Percentiles rank a stretch among this genome's conserved stretches.
Evolutionary conservation across 2,797 vertebrate species (phyloP).

Genomic region (Xenops minutus): DNA sequence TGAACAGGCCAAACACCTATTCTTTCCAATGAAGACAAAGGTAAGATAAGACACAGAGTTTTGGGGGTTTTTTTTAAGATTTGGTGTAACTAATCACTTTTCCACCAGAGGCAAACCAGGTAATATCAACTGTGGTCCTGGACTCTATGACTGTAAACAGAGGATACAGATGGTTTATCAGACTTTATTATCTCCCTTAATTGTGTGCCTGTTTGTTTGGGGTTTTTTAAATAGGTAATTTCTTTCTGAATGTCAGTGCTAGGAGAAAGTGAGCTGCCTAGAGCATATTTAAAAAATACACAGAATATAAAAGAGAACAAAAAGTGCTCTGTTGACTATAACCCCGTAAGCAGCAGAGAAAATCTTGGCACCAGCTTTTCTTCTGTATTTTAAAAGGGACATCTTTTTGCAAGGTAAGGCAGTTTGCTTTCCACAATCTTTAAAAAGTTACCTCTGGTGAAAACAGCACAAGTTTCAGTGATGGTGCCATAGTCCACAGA

Average conservation of each 20-base stretch:
- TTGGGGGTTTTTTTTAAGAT: background rate
- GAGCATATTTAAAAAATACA: background rate
- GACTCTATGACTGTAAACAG: background rate
- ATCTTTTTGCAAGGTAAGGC: background rate
- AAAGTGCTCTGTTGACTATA: background rate
- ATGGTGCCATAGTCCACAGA: background rate
- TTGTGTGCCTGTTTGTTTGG: background rate
- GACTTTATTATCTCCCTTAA: background rate
- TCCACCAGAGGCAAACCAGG: background rate
- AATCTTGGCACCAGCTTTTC: background rate
- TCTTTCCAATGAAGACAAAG: background rate
- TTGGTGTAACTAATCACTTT: background rate
- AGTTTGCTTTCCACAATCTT: background rate
- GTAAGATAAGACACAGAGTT: background rate
- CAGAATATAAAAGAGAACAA: background rate
- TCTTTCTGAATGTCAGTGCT: background rate
- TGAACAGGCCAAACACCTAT: background rate
- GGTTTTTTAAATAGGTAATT: background rate
- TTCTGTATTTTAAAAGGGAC: background rate
- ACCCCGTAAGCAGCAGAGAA: background rate
- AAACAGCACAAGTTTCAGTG: background rate
- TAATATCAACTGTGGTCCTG: background rate
- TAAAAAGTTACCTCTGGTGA: background rate
- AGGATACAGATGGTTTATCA: background rate
- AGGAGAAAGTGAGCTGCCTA: background rate